A percentile compares a stretch with the other conserved stretches of the same genome.
phyloP scores from a whole-genome alignment of 53 echinoderm and acorn worm genomes.

The Temnopleurus reevesii region DNA sequence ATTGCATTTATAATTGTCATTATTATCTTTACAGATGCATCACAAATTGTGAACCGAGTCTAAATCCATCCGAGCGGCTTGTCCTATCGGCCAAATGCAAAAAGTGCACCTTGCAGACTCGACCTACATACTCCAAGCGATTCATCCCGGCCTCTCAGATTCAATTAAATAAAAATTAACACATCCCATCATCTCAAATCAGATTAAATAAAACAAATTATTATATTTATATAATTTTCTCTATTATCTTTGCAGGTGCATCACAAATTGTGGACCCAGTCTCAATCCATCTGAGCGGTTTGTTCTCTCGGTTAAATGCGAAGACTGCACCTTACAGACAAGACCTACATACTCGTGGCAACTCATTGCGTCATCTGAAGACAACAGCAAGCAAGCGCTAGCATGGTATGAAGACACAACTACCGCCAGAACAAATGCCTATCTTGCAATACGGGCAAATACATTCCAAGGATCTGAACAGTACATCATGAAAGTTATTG shows the following conservation, averaged over 20 bases:
- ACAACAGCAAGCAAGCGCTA: slow-evolving; percentile 49
- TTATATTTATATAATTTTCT: too few species aligned
- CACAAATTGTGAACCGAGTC: slow-evolving; percentile 71
- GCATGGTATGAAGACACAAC: slow-evolving; percentile 75
- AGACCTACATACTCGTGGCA: slow-evolving; percentile 68
- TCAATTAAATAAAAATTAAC: too few species aligned
- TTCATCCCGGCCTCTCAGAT: slow-evolving; percentile 41
- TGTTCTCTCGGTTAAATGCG: slow-evolving; percentile 71
- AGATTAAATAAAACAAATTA: too few species aligned
- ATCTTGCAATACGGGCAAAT: slow-evolving; percentile 66
- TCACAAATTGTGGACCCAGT: slow-evolving; percentile 74
- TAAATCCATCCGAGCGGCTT: slow-evolving; percentile 86
- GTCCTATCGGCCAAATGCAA: slow-evolving; percentile 73
- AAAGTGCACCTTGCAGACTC: slow-evolving; percentile 71
- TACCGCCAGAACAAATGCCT: slow-evolving; percentile 66
- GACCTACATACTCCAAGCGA: slow-evolving; percentile 66
- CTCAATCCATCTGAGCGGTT: slow-evolving; percentile 87
- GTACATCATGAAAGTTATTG: not conserved
- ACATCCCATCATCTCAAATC: too few species aligned
- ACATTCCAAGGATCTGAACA: slow-evolving; percentile 52
- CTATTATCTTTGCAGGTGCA: slow-evolving; percentile 64
- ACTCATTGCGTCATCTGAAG: slow-evolving; percentile 19
- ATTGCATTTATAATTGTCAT: too few species aligned
- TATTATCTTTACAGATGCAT: slow-evolving; percentile 83
- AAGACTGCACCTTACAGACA: slow-evolving; percentile 73